phyloP scores from a whole-genome alignment of 2,797 vertebrate species.

The Trematomus bernacchii region DNA sequence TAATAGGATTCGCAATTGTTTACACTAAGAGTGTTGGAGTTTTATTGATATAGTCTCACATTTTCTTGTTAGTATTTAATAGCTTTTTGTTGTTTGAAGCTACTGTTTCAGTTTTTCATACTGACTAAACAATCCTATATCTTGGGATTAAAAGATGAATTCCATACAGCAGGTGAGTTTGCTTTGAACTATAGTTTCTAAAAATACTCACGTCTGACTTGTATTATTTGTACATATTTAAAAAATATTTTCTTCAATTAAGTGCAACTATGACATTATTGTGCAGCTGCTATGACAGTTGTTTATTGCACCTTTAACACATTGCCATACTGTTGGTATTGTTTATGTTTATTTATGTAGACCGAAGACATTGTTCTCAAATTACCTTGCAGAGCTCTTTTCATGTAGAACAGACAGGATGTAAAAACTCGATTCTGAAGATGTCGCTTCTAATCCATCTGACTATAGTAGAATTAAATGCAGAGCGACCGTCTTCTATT shows the following conservation, averaged over 20 bases:
- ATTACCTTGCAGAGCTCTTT: constrained; percentile 40
- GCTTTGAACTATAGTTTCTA: constrained; percentile 34
- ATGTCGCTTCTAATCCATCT: constrained; percentile 48
- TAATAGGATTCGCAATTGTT: constrained; percentile 16
- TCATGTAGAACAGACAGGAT: constrained; percentile 45
- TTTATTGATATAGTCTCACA: neutral
- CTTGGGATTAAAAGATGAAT: constrained; percentile 31
- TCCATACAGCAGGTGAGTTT: constrained; percentile 10
- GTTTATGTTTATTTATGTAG: constrained; percentile 53
- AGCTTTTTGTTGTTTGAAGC: constrained; percentile 22
- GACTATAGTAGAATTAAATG: constrained; percentile 43
- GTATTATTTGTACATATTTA: constrained; percentile 21
- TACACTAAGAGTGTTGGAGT: constrained; percentile 4
- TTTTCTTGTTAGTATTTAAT: constrained; percentile 17
- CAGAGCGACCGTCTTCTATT: constrained; percentile 37
- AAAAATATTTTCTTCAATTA: constrained; percentile 2
- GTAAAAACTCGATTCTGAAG: constrained; percentile 59
- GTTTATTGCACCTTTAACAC: constrained; percentile 55
- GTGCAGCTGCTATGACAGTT: constrained; percentile 43
- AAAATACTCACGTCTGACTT: constrained; percentile 39
- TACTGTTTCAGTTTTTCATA: constrained; percentile 1
- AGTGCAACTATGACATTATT: constrained; percentile 15
- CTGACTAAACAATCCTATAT: constrained; percentile 19
- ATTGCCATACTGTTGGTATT: constrained; percentile 25
- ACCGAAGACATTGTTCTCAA: constrained; percentile 44